Evolutionary conservation across 2,113 vertebrate genomes (phyloP), one percentile per base, ranked within the genome.

Genomic region (Lucifuga dentata): DNA sequence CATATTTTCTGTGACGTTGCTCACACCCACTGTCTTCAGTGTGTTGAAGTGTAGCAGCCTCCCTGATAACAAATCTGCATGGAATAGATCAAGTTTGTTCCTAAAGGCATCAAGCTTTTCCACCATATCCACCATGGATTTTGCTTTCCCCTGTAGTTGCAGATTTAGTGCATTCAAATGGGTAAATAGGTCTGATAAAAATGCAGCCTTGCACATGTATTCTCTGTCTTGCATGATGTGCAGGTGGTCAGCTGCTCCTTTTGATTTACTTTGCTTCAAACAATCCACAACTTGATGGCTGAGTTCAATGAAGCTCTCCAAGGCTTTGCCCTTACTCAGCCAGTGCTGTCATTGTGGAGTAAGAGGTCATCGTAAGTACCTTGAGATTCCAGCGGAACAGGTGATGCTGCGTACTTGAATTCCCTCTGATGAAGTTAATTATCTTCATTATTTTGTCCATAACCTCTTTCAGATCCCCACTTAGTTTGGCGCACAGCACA

Each of bases 371-470:
- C 8, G 8, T 48, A 11, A 38, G 15, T 0, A 16, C 40, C 19
- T 15, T 46, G 1, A 20, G 64, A 67, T 66, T 66, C 36, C 35
- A 5, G 36, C 35, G 3, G 19, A 45, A 39, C 10, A 33, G 9
- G 2, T 17, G 6, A 8, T 32, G 21, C 21, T 29, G 5, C 0
- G 8, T 43, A 4, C n/a, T 48, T 48, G 11, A 68, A 48, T 8
- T 45, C 15, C 9, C 19, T 3, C 11, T 41, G 9, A 52, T 51
- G 3, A 36, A 38, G 32, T 62, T n/a, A 29, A 55, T 39, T 33
- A 13, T 62, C 6, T 53, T 45, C 12, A 49, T 19, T 39, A n/a
- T 46, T 63, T 62, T 48, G 16, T 72, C n/a, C n/a, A 39, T 53
- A 16, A 44, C 17, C 21, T 68, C 24, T 40, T 49, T 12, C 0